phyloP scores from a whole-genome alignment of 2,113 vertebrate genomes.

The Anser cygnoides region DNA sequence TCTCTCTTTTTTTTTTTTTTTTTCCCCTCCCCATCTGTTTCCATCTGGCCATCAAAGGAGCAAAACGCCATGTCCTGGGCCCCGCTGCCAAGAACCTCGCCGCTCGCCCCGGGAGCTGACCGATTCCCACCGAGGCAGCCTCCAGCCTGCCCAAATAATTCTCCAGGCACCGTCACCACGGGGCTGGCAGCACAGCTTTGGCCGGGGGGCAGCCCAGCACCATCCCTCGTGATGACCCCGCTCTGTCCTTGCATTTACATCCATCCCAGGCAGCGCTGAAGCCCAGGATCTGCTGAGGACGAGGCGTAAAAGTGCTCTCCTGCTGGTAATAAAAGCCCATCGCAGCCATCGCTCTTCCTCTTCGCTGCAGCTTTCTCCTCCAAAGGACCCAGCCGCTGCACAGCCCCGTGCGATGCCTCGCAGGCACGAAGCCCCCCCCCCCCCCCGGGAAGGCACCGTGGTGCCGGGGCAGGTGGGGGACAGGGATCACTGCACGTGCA shows the following conservation, averaged over 20 bases:
- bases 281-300: not conserved
- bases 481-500: fast-evolving
- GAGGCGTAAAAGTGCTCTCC: not conserved
- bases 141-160: not conserved
- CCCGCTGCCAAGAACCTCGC: not conserved
- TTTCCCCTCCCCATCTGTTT: not conserved
- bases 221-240: not conserved
- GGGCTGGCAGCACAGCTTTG: not conserved
- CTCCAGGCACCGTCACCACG: not conserved
- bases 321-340: too few relatives aligned
- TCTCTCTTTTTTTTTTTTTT: too few relatives aligned
- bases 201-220: too few relatives aligned
- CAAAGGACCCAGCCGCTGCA: not conserved
- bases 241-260: not conserved
- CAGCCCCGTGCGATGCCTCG: fast-evolving
- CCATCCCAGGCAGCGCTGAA: not conserved
- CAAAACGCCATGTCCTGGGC: not conserved
- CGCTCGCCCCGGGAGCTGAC: not conserved
- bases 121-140: not conserved
- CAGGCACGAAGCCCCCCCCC: too few relatives aligned
- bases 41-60: not conserved
- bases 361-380: not conserved
- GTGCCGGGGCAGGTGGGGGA: fast-evolving
- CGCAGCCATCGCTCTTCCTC: not conserved
- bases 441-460: not conserved